Base-by-base conservation (phyloP, 64 coral and sea anemone genomes). In the Catalaphyllia jardinei region DNA sequence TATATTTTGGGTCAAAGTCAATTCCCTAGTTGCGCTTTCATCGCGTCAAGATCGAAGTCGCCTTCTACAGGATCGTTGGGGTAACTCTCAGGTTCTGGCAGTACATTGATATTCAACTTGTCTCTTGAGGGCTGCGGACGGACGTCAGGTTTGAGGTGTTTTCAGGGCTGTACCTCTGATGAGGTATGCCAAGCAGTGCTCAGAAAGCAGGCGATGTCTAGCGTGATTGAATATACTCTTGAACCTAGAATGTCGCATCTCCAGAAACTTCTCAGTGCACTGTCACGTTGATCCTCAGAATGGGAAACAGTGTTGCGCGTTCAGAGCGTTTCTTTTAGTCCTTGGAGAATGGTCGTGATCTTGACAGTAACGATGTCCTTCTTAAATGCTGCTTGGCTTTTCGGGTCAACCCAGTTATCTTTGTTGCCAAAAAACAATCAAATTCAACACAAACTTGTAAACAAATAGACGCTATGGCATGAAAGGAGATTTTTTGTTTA, bases 21-120 rank as follows among this genome's bases (percentile, higher is more conserved):
- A 79, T 67, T 8, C 33, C 90, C 90, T 1, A 96, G 87, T 62
- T 79, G 73, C 73, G 59, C 86, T 75, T 71, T 83, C 64, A 96
- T 8, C 22, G 33, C 25, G 16, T 20, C 50, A 3, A 88, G 46
- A 74, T 89, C 87, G 18, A 74, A 62, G 71, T 96, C 94, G 29
- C 73, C 31, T 52, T 59, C 22, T 71, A 79, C 55, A 52, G 94
- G 94, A 64, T 92, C 90, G 31, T 79, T 88, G 49, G 85, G 89
- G 25, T 96, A 96, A 16, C n/a, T 42, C 10, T 54, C 12, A 20
- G 69, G 71, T 13, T 75, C 71, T 52, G 27, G 50, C 6, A 71
- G 86, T 60, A 76, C 31, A 55, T 76, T 87, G 0, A 87, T 39
- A n/a, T 71, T 85, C 7, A 85, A 17, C 62, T 85, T 87, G 72